Evolutionary conservation across 2,888 invertebrate genomes (phyloP), one percentile per base, ranked within the genome.

Genomic region (Poecilus cupreus): DNA sequence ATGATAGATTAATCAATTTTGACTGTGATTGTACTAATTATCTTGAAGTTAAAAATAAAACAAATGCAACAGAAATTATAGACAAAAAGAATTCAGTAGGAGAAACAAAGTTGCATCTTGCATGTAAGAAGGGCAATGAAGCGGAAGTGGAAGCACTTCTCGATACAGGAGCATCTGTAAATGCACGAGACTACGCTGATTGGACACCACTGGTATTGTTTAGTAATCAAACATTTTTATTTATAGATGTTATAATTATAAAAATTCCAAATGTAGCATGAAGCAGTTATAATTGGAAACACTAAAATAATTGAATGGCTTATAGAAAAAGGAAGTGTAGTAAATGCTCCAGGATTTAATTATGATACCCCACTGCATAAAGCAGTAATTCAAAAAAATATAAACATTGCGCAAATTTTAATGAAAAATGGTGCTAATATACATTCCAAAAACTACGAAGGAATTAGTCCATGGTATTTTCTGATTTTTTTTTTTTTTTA

Each of bases 301-400:
- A 24, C 24, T 22, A 43, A 39, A 22, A 77, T 77, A 26, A 43
- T 64, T 13, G 32, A 60, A 24, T 24, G 22, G 46, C 18, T 77
- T n/a, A 22, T 77, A n/a, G 32, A 77, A 77, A 43, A 39, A 16
- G 77, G 77, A 11, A 64, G 60, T 77, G 43, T 64, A 13, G 77
- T 77, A 8, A 77, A 77, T 60, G 77, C 64, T 10, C 77, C 77
- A 20, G 77, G 77, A 43, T 16, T 39, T 64, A 39, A 46, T 8
- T 77, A 77, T 46, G 46, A 39, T 57, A 77, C 77, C 16, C 77
- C 77, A 43, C 46, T 77, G 11, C 77, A 77, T 24, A 60, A 77
- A 24, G 77, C 77, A 24, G 43, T 64, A n/a, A 6, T 43, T 60
- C 22, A 39, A 2, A 77, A 77, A 43, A 43, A 60, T 77, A 26